Evolutionary conservation across 2,113 vertebrate genomes (phyloP).

Genomic region (Cyanistes caeruleus): DNA sequence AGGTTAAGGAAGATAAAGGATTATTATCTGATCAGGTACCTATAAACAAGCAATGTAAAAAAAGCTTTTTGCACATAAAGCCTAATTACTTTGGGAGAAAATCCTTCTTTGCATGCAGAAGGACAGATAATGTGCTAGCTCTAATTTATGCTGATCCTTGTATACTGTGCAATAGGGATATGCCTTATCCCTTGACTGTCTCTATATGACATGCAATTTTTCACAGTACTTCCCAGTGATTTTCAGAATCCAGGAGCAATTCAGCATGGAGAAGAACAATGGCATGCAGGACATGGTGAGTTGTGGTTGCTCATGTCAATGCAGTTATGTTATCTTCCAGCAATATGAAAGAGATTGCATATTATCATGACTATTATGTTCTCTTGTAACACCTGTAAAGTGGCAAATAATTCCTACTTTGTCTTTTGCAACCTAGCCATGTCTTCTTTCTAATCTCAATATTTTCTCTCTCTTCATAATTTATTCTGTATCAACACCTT

Average conservation of each 20-base stretch:
- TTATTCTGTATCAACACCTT: background rate
- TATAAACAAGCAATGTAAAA: conserved; percentile 18
- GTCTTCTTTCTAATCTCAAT: background rate
- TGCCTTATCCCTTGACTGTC: conserved; percentile 42
- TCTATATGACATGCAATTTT: background rate
- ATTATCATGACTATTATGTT: background rate
- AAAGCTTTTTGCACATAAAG: conserved; percentile 30
- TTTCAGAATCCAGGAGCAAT: conserved; percentile 19
- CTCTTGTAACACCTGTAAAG: background rate
- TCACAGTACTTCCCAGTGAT: conserved; percentile 2
- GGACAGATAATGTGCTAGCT: conserved; percentile 34
- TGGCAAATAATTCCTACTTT: background rate
- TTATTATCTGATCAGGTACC: conserved; percentile 23
- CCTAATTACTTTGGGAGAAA: conserved; percentile 44
- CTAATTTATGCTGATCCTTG: conserved; percentile 67
- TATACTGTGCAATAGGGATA: conserved; percentile 17
- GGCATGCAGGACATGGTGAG: background rate
- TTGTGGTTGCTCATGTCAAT: background rate
- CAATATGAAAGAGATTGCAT: background rate
- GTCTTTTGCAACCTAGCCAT: background rate
- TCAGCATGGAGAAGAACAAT: conserved; percentile 23
- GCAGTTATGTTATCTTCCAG: background rate
- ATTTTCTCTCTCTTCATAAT: background rate
- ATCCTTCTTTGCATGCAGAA: conserved; percentile 46
- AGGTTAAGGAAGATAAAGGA: conserved; percentile 36